phyloP scores from a whole-genome alignment of 2,888 invertebrate genomes.

The Ditula angustiorana region DNA sequence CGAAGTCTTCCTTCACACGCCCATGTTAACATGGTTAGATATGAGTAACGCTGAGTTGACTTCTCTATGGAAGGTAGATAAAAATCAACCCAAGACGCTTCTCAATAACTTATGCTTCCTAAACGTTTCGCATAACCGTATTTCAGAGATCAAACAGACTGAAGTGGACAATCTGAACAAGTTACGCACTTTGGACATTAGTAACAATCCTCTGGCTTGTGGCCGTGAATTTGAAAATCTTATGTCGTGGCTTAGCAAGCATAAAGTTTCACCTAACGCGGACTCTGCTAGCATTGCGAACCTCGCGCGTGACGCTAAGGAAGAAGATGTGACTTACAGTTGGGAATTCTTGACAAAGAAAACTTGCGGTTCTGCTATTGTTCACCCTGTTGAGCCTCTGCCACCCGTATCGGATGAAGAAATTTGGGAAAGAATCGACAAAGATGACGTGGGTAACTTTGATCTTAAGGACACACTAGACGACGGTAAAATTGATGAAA shows the following conservation, averaged over 20 bases:
- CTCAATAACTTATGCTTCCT: conserved; percentile 84
- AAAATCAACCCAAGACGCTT: conserved; percentile 72
- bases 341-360: conserved; percentile 80
- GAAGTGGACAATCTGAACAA: conserved; percentile 86
- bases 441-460: conserved; percentile 70
- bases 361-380: conserved; percentile 67
- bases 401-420: conserved; percentile 75
- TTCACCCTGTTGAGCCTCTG: conserved; percentile 69
- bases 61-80: conserved; percentile 87
- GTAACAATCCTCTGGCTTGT: conserved; percentile 89
- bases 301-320: conserved; percentile 68
- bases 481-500: conserved; percentile 70
- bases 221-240: conserved; percentile 88
- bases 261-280: conserved; percentile 84
- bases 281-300: conserved; percentile 72
- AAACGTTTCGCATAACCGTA: conserved; percentile 86
- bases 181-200: conserved; percentile 86
- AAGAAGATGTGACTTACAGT: conserved; percentile 69
- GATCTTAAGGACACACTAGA: conserved; percentile 76
- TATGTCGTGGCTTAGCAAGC: conserved; percentile 87
- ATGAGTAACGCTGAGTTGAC: conserved; percentile 89
- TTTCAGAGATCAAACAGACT: conserved; percentile 83
- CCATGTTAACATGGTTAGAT: conserved; percentile 88
- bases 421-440: conserved; percentile 79
- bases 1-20: conserved; percentile 87